Evolutionary conservation across 2,888 invertebrate genomes (phyloP).

Genomic region (Cataglyphis rosenhaueri): DNA sequence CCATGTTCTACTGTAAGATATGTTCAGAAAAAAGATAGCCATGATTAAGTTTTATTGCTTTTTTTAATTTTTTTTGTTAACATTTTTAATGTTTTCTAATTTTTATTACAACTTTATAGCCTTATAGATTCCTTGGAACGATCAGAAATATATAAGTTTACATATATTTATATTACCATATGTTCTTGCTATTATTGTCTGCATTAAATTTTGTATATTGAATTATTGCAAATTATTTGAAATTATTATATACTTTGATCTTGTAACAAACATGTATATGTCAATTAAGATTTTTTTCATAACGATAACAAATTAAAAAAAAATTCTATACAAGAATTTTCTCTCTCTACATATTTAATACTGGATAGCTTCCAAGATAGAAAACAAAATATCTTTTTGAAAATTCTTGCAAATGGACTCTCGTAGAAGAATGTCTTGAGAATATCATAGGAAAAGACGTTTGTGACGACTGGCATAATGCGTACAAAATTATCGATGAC

Average conservation of each 20-base stretch:
- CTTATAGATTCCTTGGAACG: not conserved
- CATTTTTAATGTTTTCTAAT: not conserved
- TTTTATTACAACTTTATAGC: not conserved
- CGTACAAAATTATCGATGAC: not conserved
- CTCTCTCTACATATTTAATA: not conserved
- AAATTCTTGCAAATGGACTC: not conserved
- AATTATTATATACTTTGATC: not conserved
- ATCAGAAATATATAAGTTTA: not conserved
- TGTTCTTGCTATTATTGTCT: not conserved
- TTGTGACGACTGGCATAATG: not conserved
- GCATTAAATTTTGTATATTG: not conserved
- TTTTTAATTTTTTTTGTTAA: not conserved
- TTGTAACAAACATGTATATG: not conserved
- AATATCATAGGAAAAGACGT: not conserved
- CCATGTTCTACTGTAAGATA: not conserved
- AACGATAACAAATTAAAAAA: not conserved
- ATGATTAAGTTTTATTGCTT: not conserved
- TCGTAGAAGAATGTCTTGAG: not conserved
- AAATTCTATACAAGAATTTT: not conserved
- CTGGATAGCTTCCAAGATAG: constrained; percentile 28
- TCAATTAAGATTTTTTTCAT: not conserved
- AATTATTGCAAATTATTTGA: not conserved
- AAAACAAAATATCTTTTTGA: not conserved
- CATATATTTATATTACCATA: not conserved
- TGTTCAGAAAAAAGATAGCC: not conserved